A percentile compares a stretch with the other conserved stretches of the same genome.
Evolutionary conservation across 2,113 vertebrate species (phyloP).

Genomic region (Scortum barcoo): DNA sequence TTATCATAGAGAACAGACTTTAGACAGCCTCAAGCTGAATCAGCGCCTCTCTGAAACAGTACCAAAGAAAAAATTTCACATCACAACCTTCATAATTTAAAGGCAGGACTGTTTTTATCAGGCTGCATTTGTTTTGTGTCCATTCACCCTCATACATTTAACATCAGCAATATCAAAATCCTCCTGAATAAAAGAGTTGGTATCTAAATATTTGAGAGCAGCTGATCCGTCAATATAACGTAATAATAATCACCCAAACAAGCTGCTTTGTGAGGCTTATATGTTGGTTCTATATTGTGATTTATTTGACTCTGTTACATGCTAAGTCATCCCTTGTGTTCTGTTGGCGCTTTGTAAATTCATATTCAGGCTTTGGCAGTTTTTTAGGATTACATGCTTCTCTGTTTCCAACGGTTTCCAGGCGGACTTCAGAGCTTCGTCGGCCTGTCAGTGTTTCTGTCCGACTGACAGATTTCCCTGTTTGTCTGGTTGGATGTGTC

Average conservation of each 20-base stretch:
- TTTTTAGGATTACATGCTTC: neutral
- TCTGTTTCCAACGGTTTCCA: neutral
- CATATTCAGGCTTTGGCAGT: neutral
- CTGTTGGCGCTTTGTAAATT: neutral
- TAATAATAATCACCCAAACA: neutral
- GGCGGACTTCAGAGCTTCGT: neutral
- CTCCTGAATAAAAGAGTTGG: neutral
- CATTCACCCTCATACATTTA: too few species aligned
- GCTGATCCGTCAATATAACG: neutral
- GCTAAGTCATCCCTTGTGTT: neutral
- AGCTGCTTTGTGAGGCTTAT: neutral
- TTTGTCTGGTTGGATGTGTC: slow-evolving; percentile 32
- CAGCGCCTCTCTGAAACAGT: neutral
- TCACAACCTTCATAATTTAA: neutral
- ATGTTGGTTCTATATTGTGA: neutral
- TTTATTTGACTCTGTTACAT: neutral
- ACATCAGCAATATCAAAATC: neutral
- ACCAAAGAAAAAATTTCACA: neutral
- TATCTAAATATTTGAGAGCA: neutral
- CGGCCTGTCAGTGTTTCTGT: neutral
- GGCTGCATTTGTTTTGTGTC: neutral
- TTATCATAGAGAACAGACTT: too few species aligned
- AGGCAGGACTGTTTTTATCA: neutral
- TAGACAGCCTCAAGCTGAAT: neutral
- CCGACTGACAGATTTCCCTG: slow-evolving; percentile 1